Conservation (phyloP, 2,888 invertebrate genomes). For the Odontocolon sp. region DNA sequence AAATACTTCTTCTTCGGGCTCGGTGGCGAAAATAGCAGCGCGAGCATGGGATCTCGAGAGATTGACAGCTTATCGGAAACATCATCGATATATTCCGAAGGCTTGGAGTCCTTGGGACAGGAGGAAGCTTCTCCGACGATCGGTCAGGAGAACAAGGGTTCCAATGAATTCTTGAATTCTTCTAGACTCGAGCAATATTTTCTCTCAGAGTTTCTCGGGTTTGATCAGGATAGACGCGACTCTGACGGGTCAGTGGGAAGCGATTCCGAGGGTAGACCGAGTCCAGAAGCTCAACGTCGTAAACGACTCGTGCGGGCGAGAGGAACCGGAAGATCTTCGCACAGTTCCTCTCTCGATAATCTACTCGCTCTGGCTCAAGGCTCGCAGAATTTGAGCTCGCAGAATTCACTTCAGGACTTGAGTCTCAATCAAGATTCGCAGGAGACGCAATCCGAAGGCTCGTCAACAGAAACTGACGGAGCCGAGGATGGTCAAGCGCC, state of each 20-base stretch:
- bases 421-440: constrained; percentile 75
- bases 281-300: constrained; percentile 90
- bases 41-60: constrained; percentile 81
- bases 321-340: constrained; percentile 91
- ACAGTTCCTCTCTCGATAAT: constrained; percentile 91
- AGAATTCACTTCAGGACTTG: constrained; percentile 77
- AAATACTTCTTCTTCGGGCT: constrained; percentile 95
- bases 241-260: constrained; percentile 94
- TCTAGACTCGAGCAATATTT: constrained; percentile 93
- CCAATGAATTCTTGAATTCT: constrained; percentile 85
- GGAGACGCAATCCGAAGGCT: constrained; percentile 82
- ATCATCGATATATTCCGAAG: constrained; percentile 93
- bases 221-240: constrained; percentile 88
- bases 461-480: constrained; percentile 88
- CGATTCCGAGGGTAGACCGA: constrained; percentile 93
- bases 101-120: constrained; percentile 87
- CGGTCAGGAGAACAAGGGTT: constrained; percentile 82
- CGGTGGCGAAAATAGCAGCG: constrained; percentile 87
- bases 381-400: constrained; percentile 76
- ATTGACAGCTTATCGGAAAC: constrained; percentile 87
- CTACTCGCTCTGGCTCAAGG: constrained; percentile 83
- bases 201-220: constrained; percentile 92
- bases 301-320: constrained; percentile 91
- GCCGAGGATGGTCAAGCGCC: constrained; percentile 82
- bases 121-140: constrained; percentile 80